These are phyloP conservation scores for Miniopterus natalensis DNA, from an alignment of 2,113 vertebrate species.

Conservation along the genomic window DNA sequence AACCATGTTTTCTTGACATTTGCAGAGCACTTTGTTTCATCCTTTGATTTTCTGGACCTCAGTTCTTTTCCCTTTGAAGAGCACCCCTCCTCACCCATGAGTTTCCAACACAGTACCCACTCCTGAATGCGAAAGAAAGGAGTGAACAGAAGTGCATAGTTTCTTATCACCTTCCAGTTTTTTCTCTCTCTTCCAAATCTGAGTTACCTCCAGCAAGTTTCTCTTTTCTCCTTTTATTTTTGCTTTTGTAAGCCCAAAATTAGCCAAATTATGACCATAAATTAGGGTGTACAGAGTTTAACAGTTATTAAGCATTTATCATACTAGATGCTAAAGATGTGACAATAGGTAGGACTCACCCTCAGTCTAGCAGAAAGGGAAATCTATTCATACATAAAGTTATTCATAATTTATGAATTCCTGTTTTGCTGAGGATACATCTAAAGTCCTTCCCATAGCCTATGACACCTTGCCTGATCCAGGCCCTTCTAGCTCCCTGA, in stretches of 20 bases:
- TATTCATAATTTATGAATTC: constrained; percentile 48
- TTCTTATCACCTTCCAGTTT: constrained; percentile 14
- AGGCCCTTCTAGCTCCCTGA: background rate
- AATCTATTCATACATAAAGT: constrained; percentile 38
- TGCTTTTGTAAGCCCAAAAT: constrained; percentile 16
- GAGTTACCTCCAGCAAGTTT: constrained; percentile 43
- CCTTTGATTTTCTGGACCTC: constrained; percentile 24
- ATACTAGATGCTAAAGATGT: constrained; percentile 26
- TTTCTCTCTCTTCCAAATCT: background rate
- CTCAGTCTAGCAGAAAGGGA: constrained; percentile 27
- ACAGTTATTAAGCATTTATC: constrained; percentile 7
- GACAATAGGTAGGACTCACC: constrained; percentile 30
- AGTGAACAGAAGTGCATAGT: background rate
- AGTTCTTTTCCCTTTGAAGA: constrained; percentile 45
- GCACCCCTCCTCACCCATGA: background rate
- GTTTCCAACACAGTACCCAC: background rate
- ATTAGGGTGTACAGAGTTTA: constrained; percentile 12
- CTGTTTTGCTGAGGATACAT: constrained; percentile 36
- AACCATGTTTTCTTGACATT: constrained; percentile 52
- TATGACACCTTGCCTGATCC: background rate
- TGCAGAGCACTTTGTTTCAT: constrained; percentile 35
- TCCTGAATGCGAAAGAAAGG: background rate
- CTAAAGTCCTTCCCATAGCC: background rate
- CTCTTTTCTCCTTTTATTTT: constrained; percentile 44
- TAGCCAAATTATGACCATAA: constrained; percentile 11